These are phyloP conservation scores for Pitangus sulphuratus DNA, from an alignment of 2,797 vertebrate genomes.

Conservation along the genomic window DNA sequence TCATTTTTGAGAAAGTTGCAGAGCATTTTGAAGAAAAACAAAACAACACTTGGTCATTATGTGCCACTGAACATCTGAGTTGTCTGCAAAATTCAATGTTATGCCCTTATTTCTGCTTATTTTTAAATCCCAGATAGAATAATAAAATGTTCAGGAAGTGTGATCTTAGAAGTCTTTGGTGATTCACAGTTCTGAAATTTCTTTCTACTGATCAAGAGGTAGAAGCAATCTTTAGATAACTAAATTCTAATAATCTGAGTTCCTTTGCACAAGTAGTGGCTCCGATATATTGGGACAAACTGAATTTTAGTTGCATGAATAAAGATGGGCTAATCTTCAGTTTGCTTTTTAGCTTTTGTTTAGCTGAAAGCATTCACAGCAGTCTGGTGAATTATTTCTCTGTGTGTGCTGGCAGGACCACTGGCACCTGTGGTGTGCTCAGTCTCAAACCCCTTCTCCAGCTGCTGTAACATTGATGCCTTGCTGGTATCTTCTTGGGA, in stretches of 20 bases:
- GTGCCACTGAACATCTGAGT: background rate
- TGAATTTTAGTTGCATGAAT: background rate
- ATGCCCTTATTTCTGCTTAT: fast-evolving
- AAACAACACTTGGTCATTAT: background rate
- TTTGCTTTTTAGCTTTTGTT: background rate
- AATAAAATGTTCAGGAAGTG: background rate
- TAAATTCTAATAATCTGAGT: background rate
- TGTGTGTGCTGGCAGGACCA: background rate
- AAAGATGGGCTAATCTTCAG: background rate
- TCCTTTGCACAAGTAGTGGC: background rate
- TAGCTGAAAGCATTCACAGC: background rate
- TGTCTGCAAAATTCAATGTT: background rate
- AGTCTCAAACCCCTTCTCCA: background rate
- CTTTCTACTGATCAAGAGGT: background rate
- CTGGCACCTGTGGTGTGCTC: background rate
- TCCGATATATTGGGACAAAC: background rate
- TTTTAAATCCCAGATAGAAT: background rate
- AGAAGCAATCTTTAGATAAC: background rate
- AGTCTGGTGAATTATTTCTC: background rate
- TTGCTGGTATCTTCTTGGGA: background rate
- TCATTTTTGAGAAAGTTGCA: background rate
- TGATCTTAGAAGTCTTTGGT: background rate
- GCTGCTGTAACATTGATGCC: background rate
- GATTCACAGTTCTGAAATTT: background rate
- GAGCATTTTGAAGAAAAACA: background rate